These are phyloP conservation scores for Danio jaintianensis DNA, from an alignment of 2,797 vertebrate species.

Conservation along the genomic window DNA sequence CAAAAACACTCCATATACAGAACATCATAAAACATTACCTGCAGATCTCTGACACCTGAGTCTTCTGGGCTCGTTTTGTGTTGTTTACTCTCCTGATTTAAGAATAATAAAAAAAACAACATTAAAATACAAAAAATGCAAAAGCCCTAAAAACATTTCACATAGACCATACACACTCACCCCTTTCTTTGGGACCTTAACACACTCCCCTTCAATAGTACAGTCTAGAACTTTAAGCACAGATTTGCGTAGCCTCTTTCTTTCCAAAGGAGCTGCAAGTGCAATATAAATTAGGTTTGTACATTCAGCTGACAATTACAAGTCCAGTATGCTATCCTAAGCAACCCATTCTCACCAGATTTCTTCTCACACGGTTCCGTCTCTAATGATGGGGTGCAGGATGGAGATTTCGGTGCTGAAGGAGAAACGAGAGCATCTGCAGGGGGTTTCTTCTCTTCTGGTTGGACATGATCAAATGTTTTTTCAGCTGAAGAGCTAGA, in stretches of 20 bases:
- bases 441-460: background rate
- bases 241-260: conserved; percentile 90
- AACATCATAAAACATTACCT: conserved; percentile 39
- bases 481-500: conserved; percentile 57
- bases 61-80: conserved; percentile 47
- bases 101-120: background rate
- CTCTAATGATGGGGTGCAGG: background rate
- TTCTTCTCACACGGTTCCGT: conserved; percentile 43
- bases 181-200: conserved; percentile 86
- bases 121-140: background rate
- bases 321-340: background rate
- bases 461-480: background rate
- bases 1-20: background rate
- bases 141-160: background rate
- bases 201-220: conserved; percentile 87
- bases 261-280: conserved; percentile 78
- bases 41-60: conserved; percentile 19
- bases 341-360: conserved; percentile 34
- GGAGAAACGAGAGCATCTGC: background rate
- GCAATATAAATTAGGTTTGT: background rate
- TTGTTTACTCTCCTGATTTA: conserved; percentile 54
- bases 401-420: background rate
- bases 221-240: conserved; percentile 90
- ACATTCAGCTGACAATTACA: background rate
- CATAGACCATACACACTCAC: conserved; percentile 59